Percentiles rank a stretch among this genome's conserved stretches.
phyloP scores from a whole-genome alignment of 2,113 vertebrate genomes.

The Puffinus mauretanicus region DNA sequence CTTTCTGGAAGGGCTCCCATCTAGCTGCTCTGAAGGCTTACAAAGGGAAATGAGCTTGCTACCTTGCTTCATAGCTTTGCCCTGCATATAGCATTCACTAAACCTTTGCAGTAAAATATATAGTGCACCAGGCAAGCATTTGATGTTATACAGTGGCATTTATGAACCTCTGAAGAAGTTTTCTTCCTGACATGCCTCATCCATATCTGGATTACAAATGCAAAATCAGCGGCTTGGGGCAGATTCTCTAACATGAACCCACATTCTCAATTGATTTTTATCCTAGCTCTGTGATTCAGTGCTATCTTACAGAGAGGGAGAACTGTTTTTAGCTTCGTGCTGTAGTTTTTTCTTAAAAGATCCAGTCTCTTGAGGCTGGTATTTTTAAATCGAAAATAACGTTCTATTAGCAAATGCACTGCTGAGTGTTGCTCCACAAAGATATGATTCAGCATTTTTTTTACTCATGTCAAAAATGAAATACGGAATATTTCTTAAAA shows the following conservation, averaged over 20 bases:
- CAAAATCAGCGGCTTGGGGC: background rate
- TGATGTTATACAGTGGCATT: background rate
- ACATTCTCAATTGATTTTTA: background rate
- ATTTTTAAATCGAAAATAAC: background rate
- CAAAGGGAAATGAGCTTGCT: background rate
- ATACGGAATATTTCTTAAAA: background rate
- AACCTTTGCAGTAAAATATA: background rate
- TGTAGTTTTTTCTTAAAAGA: background rate
- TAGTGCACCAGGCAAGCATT: background rate
- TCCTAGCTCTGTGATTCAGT: background rate
- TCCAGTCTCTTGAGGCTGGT: background rate
- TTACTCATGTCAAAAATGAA: background rate
- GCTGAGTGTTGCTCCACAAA: background rate
- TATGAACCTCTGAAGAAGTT: background rate
- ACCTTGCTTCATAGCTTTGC: background rate
- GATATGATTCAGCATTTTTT: background rate
- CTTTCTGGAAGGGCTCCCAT: conserved; percentile 41
- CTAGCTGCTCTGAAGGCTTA: background rate
- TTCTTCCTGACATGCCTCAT: background rate
- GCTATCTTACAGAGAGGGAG: background rate
- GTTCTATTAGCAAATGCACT: background rate
- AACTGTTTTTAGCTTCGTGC: background rate
- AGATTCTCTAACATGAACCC: background rate
- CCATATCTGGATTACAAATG: background rate
- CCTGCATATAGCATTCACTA: background rate